A percentile compares a stretch with the other conserved stretches of the same genome.
phyloP scores from a whole-genome alignment of 1,140 invertebrate species.

The Campodea augens region DNA sequence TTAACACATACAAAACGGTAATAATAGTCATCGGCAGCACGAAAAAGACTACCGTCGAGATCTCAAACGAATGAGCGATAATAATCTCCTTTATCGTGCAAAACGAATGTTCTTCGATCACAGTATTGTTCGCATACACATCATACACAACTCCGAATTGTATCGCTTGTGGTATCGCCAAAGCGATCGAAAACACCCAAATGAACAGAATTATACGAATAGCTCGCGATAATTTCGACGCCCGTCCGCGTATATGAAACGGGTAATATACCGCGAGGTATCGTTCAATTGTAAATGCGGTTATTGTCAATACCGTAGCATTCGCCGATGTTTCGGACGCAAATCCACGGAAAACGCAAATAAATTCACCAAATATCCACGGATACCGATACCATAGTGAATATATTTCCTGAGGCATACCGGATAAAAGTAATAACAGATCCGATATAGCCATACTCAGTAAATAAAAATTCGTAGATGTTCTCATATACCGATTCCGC shows the following conservation, averaged over 20 bases:
- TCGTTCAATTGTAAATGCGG: conserved; percentile 75
- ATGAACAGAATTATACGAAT: conserved; percentile 34
- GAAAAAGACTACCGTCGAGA: conserved; percentile 55
- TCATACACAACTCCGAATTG: conserved; percentile 23
- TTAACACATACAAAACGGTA: conserved; percentile 45
- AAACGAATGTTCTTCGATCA: neutral
- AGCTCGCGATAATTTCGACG: conserved; percentile 33
- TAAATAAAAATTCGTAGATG: conserved; percentile 34
- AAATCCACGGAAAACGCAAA: conserved; percentile 66
- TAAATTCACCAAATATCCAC: conserved; percentile 65
- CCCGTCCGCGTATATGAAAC: conserved; percentile 23
- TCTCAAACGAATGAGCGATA: conserved; percentile 41
- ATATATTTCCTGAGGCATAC: conserved; percentile 62
- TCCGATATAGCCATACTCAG: conserved; percentile 20
- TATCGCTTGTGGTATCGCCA: conserved; percentile 49
- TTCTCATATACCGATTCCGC: conserved; percentile 22
- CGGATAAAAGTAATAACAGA: neutral
- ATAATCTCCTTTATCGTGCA: conserved; percentile 3
- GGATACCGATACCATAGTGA: conserved; percentile 68
- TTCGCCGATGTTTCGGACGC: conserved; percentile 79
- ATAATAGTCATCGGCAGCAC: conserved; percentile 57
- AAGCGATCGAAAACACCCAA: conserved; percentile 35
- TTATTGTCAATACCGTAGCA: conserved; percentile 80
- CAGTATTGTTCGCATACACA: neutral
- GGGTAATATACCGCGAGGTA: conserved; percentile 46